These are phyloP conservation scores for Alviniconcha strummeri DNA, from an alignment of 2,888 invertebrate species.

Conservation along the genomic window DNA sequence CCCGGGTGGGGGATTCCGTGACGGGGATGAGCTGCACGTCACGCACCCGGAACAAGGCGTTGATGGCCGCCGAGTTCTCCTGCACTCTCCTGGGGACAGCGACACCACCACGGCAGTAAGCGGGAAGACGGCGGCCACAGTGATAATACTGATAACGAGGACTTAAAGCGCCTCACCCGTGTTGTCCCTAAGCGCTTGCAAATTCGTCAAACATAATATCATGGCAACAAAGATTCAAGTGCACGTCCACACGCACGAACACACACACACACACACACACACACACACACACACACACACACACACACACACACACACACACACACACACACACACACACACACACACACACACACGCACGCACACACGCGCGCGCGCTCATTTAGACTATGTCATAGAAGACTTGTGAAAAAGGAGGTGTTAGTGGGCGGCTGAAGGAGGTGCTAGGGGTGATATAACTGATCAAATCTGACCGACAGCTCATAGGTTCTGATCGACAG, in stretches of 20 bases:
- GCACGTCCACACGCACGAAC: neutral
- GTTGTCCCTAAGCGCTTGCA: no score
- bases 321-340: neutral
- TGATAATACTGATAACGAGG: neutral
- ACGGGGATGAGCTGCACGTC: constrained; percentile 21
- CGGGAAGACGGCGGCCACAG: no score
- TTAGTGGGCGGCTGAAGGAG: no score
- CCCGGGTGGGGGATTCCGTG: constrained; percentile 16
- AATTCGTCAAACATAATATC: no score
- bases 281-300: neutral
- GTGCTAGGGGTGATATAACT: no score
- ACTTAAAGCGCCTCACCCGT: no score
- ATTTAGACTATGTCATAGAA: no score
- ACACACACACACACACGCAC: neutral
- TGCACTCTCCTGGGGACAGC: constrained; percentile 27
- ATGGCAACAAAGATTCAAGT: neutral
- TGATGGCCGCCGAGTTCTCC: constrained; percentile 30
- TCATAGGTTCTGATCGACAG: no score
- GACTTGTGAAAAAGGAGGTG: no score
- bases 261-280: neutral
- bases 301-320: neutral
- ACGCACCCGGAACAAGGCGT: neutral
- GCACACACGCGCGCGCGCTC: neutral
- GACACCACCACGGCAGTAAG: no score
- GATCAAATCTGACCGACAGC: no score